Base-by-base conservation (phyloP, 2,113 vertebrate species). In the Ifrita kowaldi region DNA sequence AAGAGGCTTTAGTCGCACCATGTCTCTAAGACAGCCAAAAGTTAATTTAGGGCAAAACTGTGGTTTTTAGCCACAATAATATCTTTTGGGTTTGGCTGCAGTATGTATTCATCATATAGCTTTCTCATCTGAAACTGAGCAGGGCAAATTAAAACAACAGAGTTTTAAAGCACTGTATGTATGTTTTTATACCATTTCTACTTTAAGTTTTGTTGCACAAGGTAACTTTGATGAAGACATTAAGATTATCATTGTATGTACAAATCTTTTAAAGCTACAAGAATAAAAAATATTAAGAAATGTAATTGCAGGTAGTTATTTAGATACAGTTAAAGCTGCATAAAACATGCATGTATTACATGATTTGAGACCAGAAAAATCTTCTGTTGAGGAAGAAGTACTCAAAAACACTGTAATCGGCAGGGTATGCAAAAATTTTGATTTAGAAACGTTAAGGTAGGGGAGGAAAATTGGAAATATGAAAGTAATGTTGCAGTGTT, bases 1-100 rank as follows among this genome's bases (percentile, higher is more conserved):
- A 99, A 98, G 24, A 99, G 97, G 57, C 95, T 98, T 82, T 98
- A 99, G 10, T 98, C 98, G 57, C 97, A 98, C 42, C 57, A 32
- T 21, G 88, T 97, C 96, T 99, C 98, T 95, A 98, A 95, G 57
- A 98, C 98, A 59, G 98, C 89, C 9, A 97, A 98, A 76, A 98
- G 86, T 10, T 92, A 91, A 62, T 98, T 98, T 63, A 98, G 93
- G 28, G 98, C 98, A 91, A 98, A 99, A 28, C 56, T 92, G 64
- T 65, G 84, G 65, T 57, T 87, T 89, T 11, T 88, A 92, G 56
- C 50, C 44, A 63, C 64, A 90, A 55, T 30, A 86, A 59, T 32
- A 57, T 60, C 56, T 96, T 96, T 28, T 44, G 37, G 17, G 88
- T 90, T 98, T 13, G 98, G 97, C 93, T 98, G 98, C 4, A 97